These are phyloP conservation scores for Phenganax subtilis DNA, from an alignment of 92 coral and sea anemone species.

Conservation along the genomic window DNA sequence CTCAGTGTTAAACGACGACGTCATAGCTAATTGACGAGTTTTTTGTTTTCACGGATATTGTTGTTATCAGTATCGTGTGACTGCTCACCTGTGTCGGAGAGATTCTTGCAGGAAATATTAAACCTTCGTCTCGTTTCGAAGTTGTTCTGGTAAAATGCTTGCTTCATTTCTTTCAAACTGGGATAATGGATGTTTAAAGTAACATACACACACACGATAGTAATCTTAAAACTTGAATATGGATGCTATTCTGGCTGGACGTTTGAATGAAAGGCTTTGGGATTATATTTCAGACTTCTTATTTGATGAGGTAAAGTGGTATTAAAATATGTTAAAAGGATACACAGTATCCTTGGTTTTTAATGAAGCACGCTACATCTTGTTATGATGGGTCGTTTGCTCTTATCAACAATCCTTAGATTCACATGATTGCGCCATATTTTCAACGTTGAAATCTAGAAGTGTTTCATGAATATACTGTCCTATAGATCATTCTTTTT, in stretches of 20 bases:
- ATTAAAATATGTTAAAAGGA: not conserved
- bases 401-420: not conserved
- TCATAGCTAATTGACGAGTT: constrained; percentile 32
- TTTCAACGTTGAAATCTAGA: not conserved
- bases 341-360: not conserved
- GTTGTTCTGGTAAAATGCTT: not conserved
- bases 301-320: constrained; percentile 29
- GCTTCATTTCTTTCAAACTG: not conserved
- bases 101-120: not conserved
- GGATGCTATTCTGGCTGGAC: constrained; percentile 19
- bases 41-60: constrained; percentile 19
- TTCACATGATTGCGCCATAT: constrained; percentile 2
- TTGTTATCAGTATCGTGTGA: constrained; percentile 35
- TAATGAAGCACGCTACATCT: not conserved
- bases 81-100: constrained; percentile 25
- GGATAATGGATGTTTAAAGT: not conserved
- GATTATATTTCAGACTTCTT: constrained; percentile 32
- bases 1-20: not conserved
- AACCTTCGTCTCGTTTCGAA: not conserved
- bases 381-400: not conserved
- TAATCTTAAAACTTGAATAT: not conserved
- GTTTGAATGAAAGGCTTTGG: constrained; percentile 32
- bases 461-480: too few relatives aligned
- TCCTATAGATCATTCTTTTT: too few relatives aligned
- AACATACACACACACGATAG: not conserved